These are phyloP conservation scores for Phalacrocorax pelagicus DNA, from an alignment of 2,113 vertebrate species.

Conservation along the genomic window DNA sequence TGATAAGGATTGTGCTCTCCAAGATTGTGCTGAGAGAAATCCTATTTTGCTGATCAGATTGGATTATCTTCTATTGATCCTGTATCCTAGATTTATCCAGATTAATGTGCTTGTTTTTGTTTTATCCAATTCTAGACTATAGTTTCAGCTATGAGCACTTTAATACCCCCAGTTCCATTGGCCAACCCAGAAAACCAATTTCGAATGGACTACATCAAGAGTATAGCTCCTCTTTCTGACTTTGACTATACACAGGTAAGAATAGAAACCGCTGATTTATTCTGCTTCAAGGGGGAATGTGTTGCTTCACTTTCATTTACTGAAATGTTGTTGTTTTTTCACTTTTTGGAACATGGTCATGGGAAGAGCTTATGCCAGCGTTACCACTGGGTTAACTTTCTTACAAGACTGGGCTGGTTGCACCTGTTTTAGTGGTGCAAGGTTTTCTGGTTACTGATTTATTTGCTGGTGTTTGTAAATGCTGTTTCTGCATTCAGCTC, in stretches of 20 bases:
- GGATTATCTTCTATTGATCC: slow-evolving; percentile 54
- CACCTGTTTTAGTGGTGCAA: not conserved
- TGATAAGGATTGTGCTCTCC: not conserved
- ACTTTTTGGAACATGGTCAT: not conserved
- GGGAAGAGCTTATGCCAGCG: not conserved
- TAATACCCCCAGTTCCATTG: slow-evolving; percentile 96
- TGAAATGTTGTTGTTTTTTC: not conserved
- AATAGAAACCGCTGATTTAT: not conserved
- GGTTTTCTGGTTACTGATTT: not conserved
- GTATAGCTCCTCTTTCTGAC: slow-evolving; percentile 96
- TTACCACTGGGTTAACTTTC: not conserved
- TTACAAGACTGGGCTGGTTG: not conserved
- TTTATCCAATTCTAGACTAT: slow-evolving; percentile 85
- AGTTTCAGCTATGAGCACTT: slow-evolving; percentile 98
- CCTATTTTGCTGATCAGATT: slow-evolving; percentile 68
- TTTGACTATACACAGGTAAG: slow-evolving; percentile 98
- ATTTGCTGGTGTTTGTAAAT: not conserved
- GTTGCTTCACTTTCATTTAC: not conserved
- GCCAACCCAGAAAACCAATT: slow-evolving; percentile 97
- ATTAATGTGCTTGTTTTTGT: slow-evolving; percentile 48
- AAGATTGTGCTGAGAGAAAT: slow-evolving; percentile 52
- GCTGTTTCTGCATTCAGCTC: not conserved
- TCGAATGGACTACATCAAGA: slow-evolving; percentile 98
- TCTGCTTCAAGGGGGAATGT: not conserved
- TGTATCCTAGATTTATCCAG: slow-evolving; percentile 24